Conservation (phyloP, 2,797 vertebrate genomes). For the Bradypodion ventrale region DNA sequence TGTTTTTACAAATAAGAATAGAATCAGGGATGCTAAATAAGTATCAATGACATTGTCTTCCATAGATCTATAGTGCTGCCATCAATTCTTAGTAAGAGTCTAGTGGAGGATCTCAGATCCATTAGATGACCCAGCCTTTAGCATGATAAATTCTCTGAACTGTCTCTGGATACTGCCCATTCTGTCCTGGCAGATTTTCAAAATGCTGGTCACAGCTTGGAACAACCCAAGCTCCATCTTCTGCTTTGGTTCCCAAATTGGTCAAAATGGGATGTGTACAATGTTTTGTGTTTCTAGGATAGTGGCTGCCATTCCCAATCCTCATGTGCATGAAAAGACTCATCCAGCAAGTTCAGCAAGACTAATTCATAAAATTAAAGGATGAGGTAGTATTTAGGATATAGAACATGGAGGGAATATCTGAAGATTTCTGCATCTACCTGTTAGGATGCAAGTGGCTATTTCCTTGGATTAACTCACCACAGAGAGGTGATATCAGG, state of each 20-base stretch:
- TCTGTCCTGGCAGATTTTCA: neutral
- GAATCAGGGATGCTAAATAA: neutral
- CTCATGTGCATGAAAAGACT: neutral
- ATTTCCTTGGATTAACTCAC: no score
- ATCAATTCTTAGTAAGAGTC: neutral
- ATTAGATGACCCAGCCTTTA: no score
- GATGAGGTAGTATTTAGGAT: neutral
- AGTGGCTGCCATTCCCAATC: no score
- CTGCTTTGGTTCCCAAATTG: neutral
- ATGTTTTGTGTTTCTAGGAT: no score
- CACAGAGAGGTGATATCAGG: rapidly evolving
- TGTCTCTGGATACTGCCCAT: neutral
- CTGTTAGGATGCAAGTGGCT: neutral
- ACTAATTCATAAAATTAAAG: no score
- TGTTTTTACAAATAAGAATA: neutral
- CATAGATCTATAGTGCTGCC: neutral
- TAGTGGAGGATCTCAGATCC: neutral
- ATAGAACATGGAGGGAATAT: no score
- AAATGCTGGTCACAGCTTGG: neutral
- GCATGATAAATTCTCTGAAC: neutral
- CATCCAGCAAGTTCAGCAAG: neutral
- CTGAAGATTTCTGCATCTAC: no score
- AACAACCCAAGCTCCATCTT: neutral
- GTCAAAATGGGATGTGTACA: neutral
- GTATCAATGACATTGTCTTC: neutral